Base-by-base conservation (phyloP, 2,113 vertebrate species). In the Tachysurus fulvidraco region DNA sequence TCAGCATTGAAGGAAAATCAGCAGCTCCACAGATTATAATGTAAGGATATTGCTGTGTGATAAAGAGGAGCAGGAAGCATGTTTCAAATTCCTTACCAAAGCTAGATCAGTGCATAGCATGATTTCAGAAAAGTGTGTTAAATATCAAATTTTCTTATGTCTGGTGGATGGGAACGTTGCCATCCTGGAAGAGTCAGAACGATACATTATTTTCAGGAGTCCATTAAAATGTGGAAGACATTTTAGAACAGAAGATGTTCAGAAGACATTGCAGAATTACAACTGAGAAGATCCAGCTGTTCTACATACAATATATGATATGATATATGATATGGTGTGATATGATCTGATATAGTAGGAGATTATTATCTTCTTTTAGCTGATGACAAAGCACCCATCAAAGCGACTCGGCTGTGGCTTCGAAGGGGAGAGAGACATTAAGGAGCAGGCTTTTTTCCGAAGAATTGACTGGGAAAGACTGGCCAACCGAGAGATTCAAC, bases 391-490 rank as follows among this genome's bases (percentile, higher is more conserved):
- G 90, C 98, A 99, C 83, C 98, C 98, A 0, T 97, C 96, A 6
- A 99, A 99, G 93, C 96, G 98, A 78, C 96, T 99, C 17, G 98
- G 98, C 92, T 98, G 98, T 9, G 95, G 97, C 71, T 91, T 93
- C 0, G 98, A 99, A 91, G 97, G 97, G 0, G 98, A 99, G 90
- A 92, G 96, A 87, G 98, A 99, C 87, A 95, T 99, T 91, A 94
- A 96, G 83, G 98, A 99, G 62, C 98, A 99, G 3, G 95, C 97
- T 79, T 99, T 99, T 94, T 99, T 99, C 94, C 96, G 98, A 91
- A 97, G 98, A 85, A 99, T 99, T 54, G 98, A 99, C 95, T 99
- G 98, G 98, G 97, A 98, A 0, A 97, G 98, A 46, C 94, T 99
- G 92, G 96, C 96, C 86, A 97, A 94, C 94, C 93, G 95, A 81